Evolutionary conservation across 2,113 vertebrate genomes (phyloP), one percentile per base, ranked within the genome.

Genomic region (Albula goreensis): DNA sequence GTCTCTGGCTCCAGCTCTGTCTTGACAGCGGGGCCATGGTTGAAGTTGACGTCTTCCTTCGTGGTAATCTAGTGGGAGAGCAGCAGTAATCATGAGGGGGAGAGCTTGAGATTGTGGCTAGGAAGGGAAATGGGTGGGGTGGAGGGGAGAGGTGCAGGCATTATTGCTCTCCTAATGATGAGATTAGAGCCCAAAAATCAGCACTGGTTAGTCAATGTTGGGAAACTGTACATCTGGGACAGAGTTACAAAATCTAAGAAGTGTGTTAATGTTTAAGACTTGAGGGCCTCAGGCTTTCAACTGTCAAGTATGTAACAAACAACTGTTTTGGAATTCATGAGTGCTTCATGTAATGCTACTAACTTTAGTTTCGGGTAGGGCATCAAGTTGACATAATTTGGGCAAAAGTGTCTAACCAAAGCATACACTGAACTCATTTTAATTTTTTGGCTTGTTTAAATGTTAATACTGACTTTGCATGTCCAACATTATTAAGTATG

Each of bases 1-100:
- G 92, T 91, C 90, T 97, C 96, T 85, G 94, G 93, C 91, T 97
- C 96, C 95, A 96, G 94, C 86, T 97, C 96, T 86, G 94, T 89
- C 92, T 95, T 96, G 60, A 91, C 90, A 78, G 90, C 94, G 89
- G 93, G 89, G 81, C 87, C 89, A 86, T 95, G 94, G 88, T 94
- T 96, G 87, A 95, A 93, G 90, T 80, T 92, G 81, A 9, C 87
- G 49, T 96, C 95, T 90, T 96, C 96, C 84, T 90, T 94, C 85
- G 96, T 96, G 60, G 94, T 95, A 90, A 97, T 97, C 96, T 97
- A 90, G 86, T 0, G 77, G 91, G 92, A 89, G 86, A 89, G 90
- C 31, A 41, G 31, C 31, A 41, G 31, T 90, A 51, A 93, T 92
- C 8, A 50, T 85, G 49, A 85, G 48, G 49, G 15, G 77, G 13